These are phyloP conservation scores for Theonella swinhoei DNA, from an alignment of 37 sponge, comb jelly and placozoan species.

Conservation along the genomic window DNA sequence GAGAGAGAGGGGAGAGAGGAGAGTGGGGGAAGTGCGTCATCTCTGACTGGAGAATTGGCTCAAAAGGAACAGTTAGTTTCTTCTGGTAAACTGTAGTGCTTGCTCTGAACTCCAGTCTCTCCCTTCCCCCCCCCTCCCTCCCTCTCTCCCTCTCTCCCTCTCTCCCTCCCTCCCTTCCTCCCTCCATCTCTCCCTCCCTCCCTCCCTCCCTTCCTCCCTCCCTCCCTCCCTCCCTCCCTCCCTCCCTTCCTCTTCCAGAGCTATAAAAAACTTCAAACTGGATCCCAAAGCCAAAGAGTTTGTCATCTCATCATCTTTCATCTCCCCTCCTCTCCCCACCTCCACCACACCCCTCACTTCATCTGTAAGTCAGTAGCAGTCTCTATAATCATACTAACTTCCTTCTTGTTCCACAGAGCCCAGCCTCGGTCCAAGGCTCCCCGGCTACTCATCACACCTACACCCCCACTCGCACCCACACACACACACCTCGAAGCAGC, in stretches of 20 bases:
- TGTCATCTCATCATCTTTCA: not conserved
- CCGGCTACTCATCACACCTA: not conserved
- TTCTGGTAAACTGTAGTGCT: not conserved
- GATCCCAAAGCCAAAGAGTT: conserved; percentile 48
- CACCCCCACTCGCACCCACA: not conserved
- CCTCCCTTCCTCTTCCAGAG: not conserved
- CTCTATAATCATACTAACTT: not conserved
- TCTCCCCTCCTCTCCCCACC: not conserved
- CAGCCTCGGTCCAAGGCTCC: not conserved
- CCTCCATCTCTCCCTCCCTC: not conserved
- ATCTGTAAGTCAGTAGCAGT: not conserved
- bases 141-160: conserved; percentile 4
- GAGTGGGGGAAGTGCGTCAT: not conserved
- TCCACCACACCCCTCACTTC: not conserved
- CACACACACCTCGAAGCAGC: not conserved
- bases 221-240: too few relatives aligned
- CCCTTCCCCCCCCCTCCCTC: not conserved
- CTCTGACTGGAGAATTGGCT: not conserved
- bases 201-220: not conserved
- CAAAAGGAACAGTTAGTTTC: not conserved
- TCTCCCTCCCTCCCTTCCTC: not conserved
- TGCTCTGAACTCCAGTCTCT: not conserved
- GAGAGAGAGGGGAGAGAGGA: not conserved
- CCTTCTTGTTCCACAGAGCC: not conserved
- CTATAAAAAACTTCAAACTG: conserved; percentile 18